Evolutionary conservation across 2,888 invertebrate species (phyloP), one percentile per base, ranked within the genome.

Genomic region (Ariolimax columbianus): DNA sequence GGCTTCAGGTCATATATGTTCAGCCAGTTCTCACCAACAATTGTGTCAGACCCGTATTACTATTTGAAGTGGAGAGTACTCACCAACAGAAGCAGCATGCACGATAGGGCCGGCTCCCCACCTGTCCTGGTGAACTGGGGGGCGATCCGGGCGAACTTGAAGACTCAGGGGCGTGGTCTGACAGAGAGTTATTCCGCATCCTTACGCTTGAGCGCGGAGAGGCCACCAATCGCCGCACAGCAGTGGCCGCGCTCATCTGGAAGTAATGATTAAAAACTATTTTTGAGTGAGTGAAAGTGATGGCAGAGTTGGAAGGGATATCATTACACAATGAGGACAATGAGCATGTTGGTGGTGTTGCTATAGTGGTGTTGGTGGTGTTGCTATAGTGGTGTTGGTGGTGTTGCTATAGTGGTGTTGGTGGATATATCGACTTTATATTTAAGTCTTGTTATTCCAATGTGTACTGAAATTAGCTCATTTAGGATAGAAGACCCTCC

Each of bases 181-280:
- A 63, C 23, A 55, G 26, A 23, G 82, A 73, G 82, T 82, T 82
- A 63, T 82, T 82, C 82, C 82, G 23, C 75, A 75, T 82, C 26
- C 75, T 82, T 23, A 51, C 36, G 43, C 59, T 59, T 23, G 82
- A 82, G 75, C 73, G 73, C 55, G 75, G 75, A 0, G 82, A 73
- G 63, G 82, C 72, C 82, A 63, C 75, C 43, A 75, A 40, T 68
- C 83, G 83, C 70, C 78, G 78, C n/a, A 78, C 77, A 36, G 83
- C 83, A 68, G 83, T 83, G 78, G 83, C 83, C 83, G 83, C 83
- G 83, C 84, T 80, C 84, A 80, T 80, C 80, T 80, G 75, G 30
- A 59, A 73, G 14, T 75, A 36, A 14, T 33, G 17, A 75, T 0
- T 40, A 9, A 40, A 40, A 72, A 40, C 40, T 47, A 47, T 47